Percentiles rank a stretch among this genome's conserved stretches.
Evolutionary conservation across 2,888 invertebrate species (phyloP).

Genomic region (Eumacrocentrus americanus): DNA sequence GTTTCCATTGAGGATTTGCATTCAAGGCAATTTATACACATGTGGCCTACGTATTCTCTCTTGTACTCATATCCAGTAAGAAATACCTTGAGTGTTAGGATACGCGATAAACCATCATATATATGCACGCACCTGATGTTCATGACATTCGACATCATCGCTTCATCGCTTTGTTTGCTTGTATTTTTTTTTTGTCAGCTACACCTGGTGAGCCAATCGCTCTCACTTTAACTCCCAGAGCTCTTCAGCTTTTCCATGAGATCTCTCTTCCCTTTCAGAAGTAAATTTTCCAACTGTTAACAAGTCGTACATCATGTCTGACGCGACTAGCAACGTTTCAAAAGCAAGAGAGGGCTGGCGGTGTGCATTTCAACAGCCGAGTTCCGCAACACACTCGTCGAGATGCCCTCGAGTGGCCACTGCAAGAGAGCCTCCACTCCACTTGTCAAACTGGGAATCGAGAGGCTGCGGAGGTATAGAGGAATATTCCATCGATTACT

Average conservation of each 20-base stretch:
- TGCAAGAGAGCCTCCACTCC: too few relatives aligned
- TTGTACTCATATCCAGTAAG: too few relatives aligned
- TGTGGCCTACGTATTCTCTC: not conserved
- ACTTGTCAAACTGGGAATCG: too few relatives aligned
- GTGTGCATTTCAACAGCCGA: not conserved
- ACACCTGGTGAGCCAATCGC: not conserved
- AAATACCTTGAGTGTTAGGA: too few relatives aligned
- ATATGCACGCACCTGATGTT: not conserved
- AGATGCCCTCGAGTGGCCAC: too few relatives aligned
- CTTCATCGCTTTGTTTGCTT: not conserved
- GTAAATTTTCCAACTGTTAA: constrained; percentile 8
- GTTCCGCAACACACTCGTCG: too few relatives aligned
- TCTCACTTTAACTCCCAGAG: not conserved
- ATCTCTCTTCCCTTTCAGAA: not conserved
- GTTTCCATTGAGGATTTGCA: not conserved
- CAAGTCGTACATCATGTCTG: constrained; percentile 4
- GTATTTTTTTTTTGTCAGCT: not conserved
- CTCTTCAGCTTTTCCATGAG: not conserved
- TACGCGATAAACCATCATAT: not conserved
- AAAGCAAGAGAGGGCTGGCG: too few relatives aligned
- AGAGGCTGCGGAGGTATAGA: too few relatives aligned
- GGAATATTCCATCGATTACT: too few relatives aligned
- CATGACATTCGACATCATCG: too few relatives aligned
- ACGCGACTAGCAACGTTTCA: too few relatives aligned
- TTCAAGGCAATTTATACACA: not conserved